phyloP scores from a whole-genome alignment of 2,888 invertebrate genomes.

The Leptinotarsa juncta region DNA sequence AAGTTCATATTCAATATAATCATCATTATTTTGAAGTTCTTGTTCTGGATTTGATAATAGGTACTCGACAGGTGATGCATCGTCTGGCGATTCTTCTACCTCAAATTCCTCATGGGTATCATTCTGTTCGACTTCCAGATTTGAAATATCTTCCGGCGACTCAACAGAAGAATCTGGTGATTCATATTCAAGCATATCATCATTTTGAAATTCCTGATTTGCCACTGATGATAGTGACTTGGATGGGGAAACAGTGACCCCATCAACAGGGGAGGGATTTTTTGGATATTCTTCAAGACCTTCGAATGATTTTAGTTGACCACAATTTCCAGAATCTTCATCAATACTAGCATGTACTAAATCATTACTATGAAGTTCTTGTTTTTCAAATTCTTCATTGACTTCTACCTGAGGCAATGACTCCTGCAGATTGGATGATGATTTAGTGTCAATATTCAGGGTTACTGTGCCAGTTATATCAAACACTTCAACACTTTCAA shows the following conservation, averaged over 20 bases:
- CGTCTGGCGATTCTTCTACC: no score
- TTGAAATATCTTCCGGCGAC: neutral
- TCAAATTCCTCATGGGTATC: neutral
- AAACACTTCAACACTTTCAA: no score
- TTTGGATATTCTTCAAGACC: neutral
- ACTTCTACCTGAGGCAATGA: no score
- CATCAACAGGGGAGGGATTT: neutral
- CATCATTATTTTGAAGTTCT: neutral
- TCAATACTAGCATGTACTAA: neutral
- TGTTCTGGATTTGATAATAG: neutral
- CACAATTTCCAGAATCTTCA: neutral
- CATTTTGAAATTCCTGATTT: neutral
- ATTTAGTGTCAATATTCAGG: no score
- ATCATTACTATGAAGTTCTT: no score
- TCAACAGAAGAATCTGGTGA: neutral
- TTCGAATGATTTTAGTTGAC: no score
- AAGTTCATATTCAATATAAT: neutral
- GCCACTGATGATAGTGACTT: neutral
- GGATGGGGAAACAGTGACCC: neutral
- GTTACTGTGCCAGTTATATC: no score
- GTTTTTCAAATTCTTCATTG: no score
- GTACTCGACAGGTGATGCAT: neutral
- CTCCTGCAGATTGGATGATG: no score
- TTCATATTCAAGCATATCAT: neutral
- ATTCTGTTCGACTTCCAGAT: neutral